Conservation (phyloP, 1,140 invertebrate species). For the Conus betulinus region DNA sequence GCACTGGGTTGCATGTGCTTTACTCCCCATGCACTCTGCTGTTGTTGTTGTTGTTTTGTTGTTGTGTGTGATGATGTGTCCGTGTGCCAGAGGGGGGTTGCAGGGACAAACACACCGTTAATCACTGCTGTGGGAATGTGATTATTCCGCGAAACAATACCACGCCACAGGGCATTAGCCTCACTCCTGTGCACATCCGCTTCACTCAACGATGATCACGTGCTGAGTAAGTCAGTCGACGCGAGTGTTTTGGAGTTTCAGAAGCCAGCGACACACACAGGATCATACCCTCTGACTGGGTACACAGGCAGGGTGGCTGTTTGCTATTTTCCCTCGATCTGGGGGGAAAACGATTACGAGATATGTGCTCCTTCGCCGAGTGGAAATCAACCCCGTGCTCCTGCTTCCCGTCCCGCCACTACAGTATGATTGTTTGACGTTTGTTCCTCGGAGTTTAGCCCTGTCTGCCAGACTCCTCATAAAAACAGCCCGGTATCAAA, state of each 20-base stretch:
- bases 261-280: too few relatives aligned
- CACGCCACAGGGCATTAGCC: neutral
- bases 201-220: too few relatives aligned
- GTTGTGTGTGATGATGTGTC: too few relatives aligned
- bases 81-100: neutral
- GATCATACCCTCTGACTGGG: too few relatives aligned
- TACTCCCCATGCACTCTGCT: neutral
- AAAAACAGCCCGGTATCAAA: neutral
- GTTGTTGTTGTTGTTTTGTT: neutral
- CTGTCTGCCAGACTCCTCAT: neutral
- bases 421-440: neutral
- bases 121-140: neutral
- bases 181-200: too few relatives aligned
- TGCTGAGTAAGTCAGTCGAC: too few relatives aligned
- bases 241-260: too few relatives aligned
- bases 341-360: neutral
- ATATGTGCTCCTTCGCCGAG: neutral
- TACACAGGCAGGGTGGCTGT: neutral
- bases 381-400: neutral
- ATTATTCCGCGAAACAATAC: neutral
- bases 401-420: neutral
- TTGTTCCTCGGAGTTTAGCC: neutral
- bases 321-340: neutral
- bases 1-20: neutral
- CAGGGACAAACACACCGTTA: neutral